Conservation (phyloP, 2,797 vertebrate species). For the Bradypodion pumilum region DNA sequence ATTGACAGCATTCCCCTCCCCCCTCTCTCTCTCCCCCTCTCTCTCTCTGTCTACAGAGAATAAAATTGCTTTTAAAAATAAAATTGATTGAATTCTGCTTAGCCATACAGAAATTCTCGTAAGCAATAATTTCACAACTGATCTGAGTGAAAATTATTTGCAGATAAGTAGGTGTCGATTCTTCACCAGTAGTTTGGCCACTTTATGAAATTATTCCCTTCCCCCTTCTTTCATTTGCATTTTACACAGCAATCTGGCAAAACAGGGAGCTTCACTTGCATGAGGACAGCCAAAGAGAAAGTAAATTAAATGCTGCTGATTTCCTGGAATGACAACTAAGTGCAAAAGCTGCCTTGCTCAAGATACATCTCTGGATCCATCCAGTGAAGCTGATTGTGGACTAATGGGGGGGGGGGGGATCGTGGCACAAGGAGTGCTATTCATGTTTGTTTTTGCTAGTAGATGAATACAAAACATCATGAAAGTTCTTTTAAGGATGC, state of each 20-base stretch:
- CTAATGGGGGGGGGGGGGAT: neutral
- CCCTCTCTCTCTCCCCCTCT: no score
- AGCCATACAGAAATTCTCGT: neutral
- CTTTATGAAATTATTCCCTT: constrained; percentile 5
- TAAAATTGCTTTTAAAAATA: no score
- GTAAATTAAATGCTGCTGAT: constrained; percentile 11
- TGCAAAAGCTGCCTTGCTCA: neutral
- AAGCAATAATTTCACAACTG: neutral
- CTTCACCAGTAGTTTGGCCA: constrained; percentile 14
- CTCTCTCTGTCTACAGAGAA: no score
- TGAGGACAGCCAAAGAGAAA: neutral
- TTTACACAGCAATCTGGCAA: constrained; percentile 19
- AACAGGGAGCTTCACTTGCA: constrained; percentile 17
- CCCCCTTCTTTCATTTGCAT: neutral
- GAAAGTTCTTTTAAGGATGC: neutral
- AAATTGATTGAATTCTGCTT: neutral
- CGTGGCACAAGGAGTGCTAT: neutral
- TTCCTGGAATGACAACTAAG: constrained; percentile 38
- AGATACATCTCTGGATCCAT: neutral
- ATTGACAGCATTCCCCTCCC: no score
- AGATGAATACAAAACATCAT: constrained; percentile 24
- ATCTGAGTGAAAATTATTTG: neutral
- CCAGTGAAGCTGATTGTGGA: neutral
- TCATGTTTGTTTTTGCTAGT: neutral
- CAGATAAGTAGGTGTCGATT: neutral